These are phyloP conservation scores for Spodoptera frugiperda DNA, from an alignment of 1,140 invertebrate genomes.

Conservation along the genomic window DNA sequence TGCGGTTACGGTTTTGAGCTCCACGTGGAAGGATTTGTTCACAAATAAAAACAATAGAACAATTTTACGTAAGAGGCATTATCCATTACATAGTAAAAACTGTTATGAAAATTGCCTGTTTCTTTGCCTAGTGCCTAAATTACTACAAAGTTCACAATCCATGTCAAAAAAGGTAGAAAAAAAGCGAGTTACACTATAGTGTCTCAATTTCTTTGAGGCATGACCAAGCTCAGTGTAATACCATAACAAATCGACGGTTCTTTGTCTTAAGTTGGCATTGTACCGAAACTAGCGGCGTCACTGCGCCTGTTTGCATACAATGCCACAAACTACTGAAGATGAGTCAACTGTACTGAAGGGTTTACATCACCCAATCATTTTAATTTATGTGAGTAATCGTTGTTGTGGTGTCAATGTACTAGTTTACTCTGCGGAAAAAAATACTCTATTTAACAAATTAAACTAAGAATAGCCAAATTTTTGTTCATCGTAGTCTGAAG, in stretches of 20 bases:
- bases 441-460: too few species aligned
- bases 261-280: slow-evolving; percentile 50
- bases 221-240: slow-evolving; percentile 39
- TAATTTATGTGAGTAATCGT: slow-evolving; percentile 9
- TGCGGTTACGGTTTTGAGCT: too few species aligned
- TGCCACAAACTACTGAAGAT: slow-evolving; percentile 44
- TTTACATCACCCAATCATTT: slow-evolving; percentile 18
- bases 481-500: too few species aligned
- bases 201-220: slow-evolving; percentile 37
- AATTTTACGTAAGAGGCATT: too few species aligned
- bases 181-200: slow-evolving; percentile 24
- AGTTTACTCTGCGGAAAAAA: neutral
- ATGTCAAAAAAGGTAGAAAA: slow-evolving; percentile 23
- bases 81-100: neutral
- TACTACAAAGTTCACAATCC: neutral
- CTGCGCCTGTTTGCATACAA: slow-evolving; percentile 54
- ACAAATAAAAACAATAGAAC: too few species aligned
- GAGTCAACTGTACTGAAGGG: slow-evolving; percentile 50
- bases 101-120: neutral
- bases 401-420: neutral
- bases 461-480: neutral
- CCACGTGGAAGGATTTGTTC: too few species aligned
- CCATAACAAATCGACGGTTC: slow-evolving; percentile 32
- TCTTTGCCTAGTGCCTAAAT: too few species aligned
- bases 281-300: slow-evolving; percentile 43